A percentile compares a stretch with the other conserved stretches of the same genome.
Evolutionary conservation across 2,888 invertebrate genomes (phyloP).

Genomic region (Leptinotarsa tumamoca): DNA sequence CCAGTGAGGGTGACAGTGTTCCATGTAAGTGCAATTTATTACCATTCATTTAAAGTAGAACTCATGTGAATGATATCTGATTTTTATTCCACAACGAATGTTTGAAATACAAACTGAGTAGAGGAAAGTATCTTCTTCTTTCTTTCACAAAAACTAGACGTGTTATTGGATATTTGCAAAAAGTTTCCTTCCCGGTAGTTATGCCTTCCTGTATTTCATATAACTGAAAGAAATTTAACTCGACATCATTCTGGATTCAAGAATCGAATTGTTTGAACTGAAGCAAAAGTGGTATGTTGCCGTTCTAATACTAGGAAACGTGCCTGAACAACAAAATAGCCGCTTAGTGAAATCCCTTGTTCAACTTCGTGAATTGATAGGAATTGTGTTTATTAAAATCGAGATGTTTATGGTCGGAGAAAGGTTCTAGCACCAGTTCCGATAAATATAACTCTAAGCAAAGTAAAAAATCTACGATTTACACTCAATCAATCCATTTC

Average conservation of each 20-base stretch:
- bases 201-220: not conserved
- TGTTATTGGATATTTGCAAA: too few relatives aligned
- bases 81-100: too few relatives aligned
- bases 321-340: slow-evolving; percentile 58
- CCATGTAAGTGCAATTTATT: too few relatives aligned
- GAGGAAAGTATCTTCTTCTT: too few relatives aligned
- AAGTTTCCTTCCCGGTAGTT: too few relatives aligned
- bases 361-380: slow-evolving; percentile 55
- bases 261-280: slow-evolving; percentile 19
- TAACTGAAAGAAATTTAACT: not conserved
- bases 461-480: too few relatives aligned
- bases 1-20: too few relatives aligned
- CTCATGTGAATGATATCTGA: too few relatives aligned
- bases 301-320: slow-evolving; percentile 56
- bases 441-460: not conserved
- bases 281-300: slow-evolving; percentile 37
- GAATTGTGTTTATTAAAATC: slow-evolving; percentile 48
- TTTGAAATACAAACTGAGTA: too few relatives aligned
- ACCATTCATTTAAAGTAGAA: too few relatives aligned
- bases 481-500: too few relatives aligned
- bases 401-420: slow-evolving; percentile 22
- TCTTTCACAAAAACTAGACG: too few relatives aligned
- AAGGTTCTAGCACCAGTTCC: not conserved
- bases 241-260: not conserved
- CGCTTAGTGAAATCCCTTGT: slow-evolving; percentile 60